Evolutionary conservation across 2,113 vertebrate genomes (phyloP).

Genomic region (Barnardius zonarius): DNA sequence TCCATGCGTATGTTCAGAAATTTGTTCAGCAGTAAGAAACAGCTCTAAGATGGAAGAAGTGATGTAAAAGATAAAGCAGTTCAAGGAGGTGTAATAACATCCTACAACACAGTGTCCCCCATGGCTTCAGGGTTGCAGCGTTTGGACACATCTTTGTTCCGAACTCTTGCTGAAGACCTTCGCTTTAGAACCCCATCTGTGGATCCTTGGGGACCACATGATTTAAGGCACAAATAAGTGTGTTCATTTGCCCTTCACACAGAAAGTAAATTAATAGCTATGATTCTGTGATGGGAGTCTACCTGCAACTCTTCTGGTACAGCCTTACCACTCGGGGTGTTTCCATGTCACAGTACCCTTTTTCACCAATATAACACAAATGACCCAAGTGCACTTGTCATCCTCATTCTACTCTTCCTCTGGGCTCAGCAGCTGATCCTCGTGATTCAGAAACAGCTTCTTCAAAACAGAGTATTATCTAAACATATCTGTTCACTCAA

Average conservation of each 20-base stretch:
- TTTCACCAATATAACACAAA: not conserved
- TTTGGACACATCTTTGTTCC: not conserved
- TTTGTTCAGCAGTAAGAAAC: not conserved
- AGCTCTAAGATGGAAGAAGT: not conserved
- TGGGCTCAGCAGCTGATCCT: not conserved
- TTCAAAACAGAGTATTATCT: constrained; percentile 2
- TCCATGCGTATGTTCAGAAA: not conserved
- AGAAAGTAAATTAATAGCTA: not conserved
- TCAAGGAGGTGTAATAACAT: not conserved
- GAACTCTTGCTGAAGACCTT: not conserved
- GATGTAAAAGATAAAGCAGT: not conserved
- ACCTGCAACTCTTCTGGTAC: not conserved
- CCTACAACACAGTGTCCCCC: not conserved
- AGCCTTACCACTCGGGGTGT: not conserved
- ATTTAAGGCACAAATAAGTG: not conserved
- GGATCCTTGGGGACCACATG: not conserved
- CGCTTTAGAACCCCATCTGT: not conserved
- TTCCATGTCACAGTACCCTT: not conserved
- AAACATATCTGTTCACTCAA: not conserved
- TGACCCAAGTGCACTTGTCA: not conserved
- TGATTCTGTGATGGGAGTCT: not conserved
- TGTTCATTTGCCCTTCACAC: not conserved
- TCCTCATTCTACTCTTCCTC: not conserved
- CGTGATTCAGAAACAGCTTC: constrained; percentile 26
- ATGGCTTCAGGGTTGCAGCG: not conserved